Evolutionary conservation across 2,113 vertebrate genomes (phyloP).

Genomic region (Taxidea taxus): DNA sequence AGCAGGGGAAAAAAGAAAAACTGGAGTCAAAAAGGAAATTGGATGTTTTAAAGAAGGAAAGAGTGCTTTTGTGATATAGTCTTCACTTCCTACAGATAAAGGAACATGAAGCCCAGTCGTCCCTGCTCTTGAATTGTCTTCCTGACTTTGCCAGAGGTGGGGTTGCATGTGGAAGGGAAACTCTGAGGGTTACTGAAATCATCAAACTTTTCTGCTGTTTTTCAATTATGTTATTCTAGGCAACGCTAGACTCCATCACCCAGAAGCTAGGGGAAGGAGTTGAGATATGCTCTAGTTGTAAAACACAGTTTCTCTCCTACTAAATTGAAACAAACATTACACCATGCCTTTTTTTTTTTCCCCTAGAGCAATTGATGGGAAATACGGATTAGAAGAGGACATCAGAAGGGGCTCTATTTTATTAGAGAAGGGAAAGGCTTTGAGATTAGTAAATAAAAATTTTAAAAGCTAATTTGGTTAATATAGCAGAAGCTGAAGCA

Average conservation of each 20-base stretch:
- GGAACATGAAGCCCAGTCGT: not conserved
- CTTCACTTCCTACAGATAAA: not conserved
- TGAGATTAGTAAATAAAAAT: not conserved
- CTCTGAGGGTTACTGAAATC: not conserved
- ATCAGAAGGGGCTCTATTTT: not conserved
- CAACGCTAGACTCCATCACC: not conserved
- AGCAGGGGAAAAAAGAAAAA: not conserved
- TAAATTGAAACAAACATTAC: not conserved
- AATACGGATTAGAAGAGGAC: not conserved
- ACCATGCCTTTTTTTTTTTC: not conserved
- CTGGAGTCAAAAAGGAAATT: not conserved
- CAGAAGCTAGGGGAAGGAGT: accelerated
- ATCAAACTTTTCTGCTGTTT: not conserved
- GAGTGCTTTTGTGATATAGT: not conserved
- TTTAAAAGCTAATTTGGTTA: not conserved
- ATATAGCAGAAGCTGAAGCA: not conserved
- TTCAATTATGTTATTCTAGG: not conserved
- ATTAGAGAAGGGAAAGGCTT: not conserved
- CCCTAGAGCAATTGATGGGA: not conserved
- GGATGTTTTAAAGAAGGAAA: not conserved
- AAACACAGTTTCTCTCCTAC: not conserved
- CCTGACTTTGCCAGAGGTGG: not conserved
- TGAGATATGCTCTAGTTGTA: not conserved
- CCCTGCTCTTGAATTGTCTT: not conserved
- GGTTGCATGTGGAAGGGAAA: not conserved